Evolutionary conservation across 2,888 invertebrate species (phyloP).

Genomic region (Morinoia aosen): DNA sequence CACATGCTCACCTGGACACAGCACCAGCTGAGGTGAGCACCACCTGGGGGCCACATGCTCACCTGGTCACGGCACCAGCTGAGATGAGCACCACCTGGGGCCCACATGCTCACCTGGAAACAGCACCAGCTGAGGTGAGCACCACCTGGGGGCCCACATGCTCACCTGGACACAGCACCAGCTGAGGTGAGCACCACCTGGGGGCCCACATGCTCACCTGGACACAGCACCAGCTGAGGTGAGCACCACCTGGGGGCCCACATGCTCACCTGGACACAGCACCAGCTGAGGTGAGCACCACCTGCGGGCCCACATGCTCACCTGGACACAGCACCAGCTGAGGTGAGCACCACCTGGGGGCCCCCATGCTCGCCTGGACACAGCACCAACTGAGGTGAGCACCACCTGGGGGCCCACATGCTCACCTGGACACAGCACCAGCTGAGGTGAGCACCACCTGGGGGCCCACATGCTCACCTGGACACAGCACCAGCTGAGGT

Average conservation of each 20-base stretch:
- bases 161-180: constrained; percentile 63
- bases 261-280: constrained; percentile 1
- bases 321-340: constrained; percentile 68
- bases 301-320: neutral
- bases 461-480: neutral
- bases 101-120: constrained; percentile 63
- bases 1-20: neutral
- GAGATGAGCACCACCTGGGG: constrained; percentile 69
- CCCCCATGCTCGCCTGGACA: constrained; percentile 64
- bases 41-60: constrained; percentile 68
- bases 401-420: neutral
- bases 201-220: constrained; percentile 67
- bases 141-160: constrained; percentile 55
- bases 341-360: constrained; percentile 69
- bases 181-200: constrained; percentile 70
- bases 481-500: constrained; percentile 69
- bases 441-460: constrained; percentile 69
- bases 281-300: constrained; percentile 67
- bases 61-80: constrained; percentile 68
- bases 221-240: constrained; percentile 69
- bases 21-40: constrained; percentile 70
- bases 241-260: constrained; percentile 69
- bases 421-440: constrained; percentile 63
- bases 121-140: constrained; percentile 69
- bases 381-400: neutral